Evolutionary conservation across 37 sponge, comb jelly and placozoan genomes (phyloP), one percentile per base, ranked within the genome.

Genomic region (Spongilla lacustris): DNA sequence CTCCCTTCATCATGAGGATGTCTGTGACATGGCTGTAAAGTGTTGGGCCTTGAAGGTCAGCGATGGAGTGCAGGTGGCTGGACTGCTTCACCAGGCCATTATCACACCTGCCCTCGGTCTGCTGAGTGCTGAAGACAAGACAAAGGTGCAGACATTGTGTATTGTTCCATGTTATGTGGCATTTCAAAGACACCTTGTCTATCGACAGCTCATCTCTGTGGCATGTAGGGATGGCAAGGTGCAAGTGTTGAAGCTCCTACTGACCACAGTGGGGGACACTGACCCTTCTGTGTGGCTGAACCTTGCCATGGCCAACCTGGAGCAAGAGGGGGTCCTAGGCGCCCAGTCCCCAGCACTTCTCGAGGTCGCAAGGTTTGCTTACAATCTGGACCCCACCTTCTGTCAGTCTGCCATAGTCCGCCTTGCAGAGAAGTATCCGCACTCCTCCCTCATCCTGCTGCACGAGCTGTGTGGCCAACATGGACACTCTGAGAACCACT

Each of bases 201-300:
- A 17, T 17, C 30, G 38, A 21, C 68, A 91, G 92, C 31, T 87
- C 35, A 58, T 86, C 14, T 73, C 69, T 28, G 23, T 24, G 34
- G 92, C 92, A 3, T 91, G 92, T 74, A 4, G 19, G 0, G 78
- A 87, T 26, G 92, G 92, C 17, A 50, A 74, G 21, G 29, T 78
- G 22, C 38, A 83, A 21, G 81, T 84, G 32, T 76, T 91, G 37
- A 87, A 91, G 71, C 75, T 91, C 26, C 68, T 91, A 2, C 37
- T 83, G 13, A 46, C 84, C 28, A 66, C 58, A 11, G 29, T 82
- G 73, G 38, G 32, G 27, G 69, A 83, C 9, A 71, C 74, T 27
- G 28, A 78, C 58, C 68, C 79, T 24, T 36, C 73, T 19, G 17
- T 17, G 25, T 80, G 84, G 84, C 67, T 91, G 29, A 24, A 6